phyloP scores from a whole-genome alignment of 2,888 invertebrate genomes.

The Drosophila bunnanda region DNA sequence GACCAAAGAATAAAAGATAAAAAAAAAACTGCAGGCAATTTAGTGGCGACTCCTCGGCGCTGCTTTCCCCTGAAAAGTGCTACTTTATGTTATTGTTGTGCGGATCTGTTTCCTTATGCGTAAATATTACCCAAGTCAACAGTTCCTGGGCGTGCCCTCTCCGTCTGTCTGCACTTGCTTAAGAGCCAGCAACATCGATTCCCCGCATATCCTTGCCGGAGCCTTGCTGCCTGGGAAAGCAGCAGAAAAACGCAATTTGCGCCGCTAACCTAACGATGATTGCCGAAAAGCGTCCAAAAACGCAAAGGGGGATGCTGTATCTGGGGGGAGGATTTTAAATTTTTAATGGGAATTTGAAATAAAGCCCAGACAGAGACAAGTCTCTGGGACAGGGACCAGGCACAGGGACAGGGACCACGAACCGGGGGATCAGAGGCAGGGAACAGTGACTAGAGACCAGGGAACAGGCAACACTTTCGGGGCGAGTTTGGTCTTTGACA shows the following conservation, averaged over 20 bases:
- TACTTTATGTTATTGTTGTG: conserved; percentile 60
- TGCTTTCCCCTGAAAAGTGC: not conserved
- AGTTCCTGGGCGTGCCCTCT: conserved; percentile 21
- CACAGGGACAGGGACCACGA: not conserved
- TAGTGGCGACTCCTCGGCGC: conserved; percentile 22
- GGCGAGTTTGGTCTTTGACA: conserved; percentile 51
- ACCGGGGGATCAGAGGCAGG: not conserved
- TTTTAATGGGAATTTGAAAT: conserved; percentile 80
- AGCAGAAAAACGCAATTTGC: conserved; percentile 70
- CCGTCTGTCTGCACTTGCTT: conserved; percentile 68
- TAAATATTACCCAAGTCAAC: conserved; percentile 64
- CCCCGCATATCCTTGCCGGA: conserved; percentile 16
- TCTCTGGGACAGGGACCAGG: conserved; percentile 18
- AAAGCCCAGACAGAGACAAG: conserved; percentile 59
- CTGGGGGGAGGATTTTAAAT: conserved; percentile 72
- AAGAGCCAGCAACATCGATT: conserved; percentile 75
- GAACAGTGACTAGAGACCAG: not conserved
- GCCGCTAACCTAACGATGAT: conserved; percentile 78
- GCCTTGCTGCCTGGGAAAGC: conserved; percentile 12
- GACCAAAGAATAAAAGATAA: not conserved
- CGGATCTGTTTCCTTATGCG: conserved; percentile 61
- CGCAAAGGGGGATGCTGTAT: conserved; percentile 25
- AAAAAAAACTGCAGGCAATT: conserved; percentile 39
- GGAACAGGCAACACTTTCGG: conserved; percentile 41
- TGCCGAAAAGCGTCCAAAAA: conserved; percentile 59